A percentile compares a stretch with the other conserved stretches of the same genome.
Conservation (phyloP, 2,888 invertebrate species). For the Drosophila dives region DNA sequence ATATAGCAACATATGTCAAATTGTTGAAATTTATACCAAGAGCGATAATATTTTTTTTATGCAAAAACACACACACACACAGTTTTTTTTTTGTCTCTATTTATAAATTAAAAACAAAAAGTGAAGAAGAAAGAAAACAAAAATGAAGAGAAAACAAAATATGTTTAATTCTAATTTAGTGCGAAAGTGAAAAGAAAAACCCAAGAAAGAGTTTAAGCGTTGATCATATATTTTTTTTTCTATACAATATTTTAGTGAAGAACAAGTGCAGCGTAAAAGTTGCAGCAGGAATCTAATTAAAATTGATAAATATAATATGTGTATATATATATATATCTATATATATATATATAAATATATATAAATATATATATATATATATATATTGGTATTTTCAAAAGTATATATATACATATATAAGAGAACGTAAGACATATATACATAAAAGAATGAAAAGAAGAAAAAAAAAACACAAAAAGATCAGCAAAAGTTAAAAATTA, state of each 20-base stretch:
- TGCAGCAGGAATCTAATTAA: conserved; percentile 77
- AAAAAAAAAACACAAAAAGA: conserved; percentile 36
- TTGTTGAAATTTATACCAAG: conserved; percentile 77
- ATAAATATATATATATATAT: conserved; percentile 28
- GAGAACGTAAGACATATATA: conserved; percentile 64
- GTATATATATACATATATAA: conserved; percentile 58
- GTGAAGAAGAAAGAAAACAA: conserved; percentile 18
- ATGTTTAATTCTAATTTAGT: conserved; percentile 53
- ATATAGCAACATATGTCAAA: conserved; percentile 69
- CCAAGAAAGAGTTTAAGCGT: conserved; percentile 58
- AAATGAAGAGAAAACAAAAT: conserved; percentile 30
- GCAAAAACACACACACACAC: conserved; percentile 28
- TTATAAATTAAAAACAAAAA: conserved; percentile 22
- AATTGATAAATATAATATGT: conserved; percentile 33
- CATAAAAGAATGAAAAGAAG: conserved; percentile 32
- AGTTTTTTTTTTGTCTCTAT: conserved; percentile 39
- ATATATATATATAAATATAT: conserved; percentile 49
- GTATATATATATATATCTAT: conserved; percentile 33
- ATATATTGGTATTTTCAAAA: conserved; percentile 53
- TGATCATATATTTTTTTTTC: conserved; percentile 67
- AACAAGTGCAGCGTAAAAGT: conserved; percentile 63
- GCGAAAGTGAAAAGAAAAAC: conserved; percentile 28
- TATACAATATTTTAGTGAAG: conserved; percentile 64
- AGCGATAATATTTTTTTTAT: conserved; percentile 69
- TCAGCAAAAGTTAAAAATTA: conserved; percentile 55